Evolutionary conservation across 2,888 invertebrate species (phyloP), one percentile per base, ranked within the genome.

Genomic region (Hyposoter dolosus): DNA sequence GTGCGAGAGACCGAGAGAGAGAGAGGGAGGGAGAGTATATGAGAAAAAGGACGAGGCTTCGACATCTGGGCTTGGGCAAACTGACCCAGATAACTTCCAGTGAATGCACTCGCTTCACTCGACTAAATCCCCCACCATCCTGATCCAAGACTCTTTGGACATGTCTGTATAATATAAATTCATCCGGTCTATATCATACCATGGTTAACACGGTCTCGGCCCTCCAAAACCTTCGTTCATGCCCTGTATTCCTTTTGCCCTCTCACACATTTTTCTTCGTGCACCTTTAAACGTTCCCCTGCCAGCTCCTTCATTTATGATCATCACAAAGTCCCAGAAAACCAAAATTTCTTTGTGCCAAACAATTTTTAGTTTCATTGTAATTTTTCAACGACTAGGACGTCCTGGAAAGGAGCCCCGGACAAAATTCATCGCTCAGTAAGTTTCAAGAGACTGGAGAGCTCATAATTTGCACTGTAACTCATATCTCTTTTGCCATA

Each of bases 71-170:
- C 90, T 90, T 92, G 90, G 90, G 90, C 92, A 92, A 92, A 92
- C 93, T 92, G 92, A 92, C 92, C 92, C 90, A 92, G 90, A 92
- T 92, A 91, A 89, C 87, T 90, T 83, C 72, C 90, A 90, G 90
- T 89, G 91, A 92, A 92, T 92, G 92, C 90, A 90, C 91, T 89
- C 88, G 89, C 85, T 78, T 82, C 85, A 75, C 83, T 83, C 65
- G 50, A 78, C 76, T 72, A 66, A 79, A 76, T 80, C 63, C n/a
- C 80, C 50, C 63, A 23, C 40, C 17, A 28, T 23, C 40, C 65
- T 40, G 50, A 72, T 72, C 65, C 80, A 50, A 83, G 71, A 80
- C 76, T 83, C 85, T 23, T 47, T 76, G 60, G 66, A 71, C 53
- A 80, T 83, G 56, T 63, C 80, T 68, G 76, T 80, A 80, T 76